Conservation (phyloP, 1,140 invertebrate species). For the Plectus sambesii region DNA sequence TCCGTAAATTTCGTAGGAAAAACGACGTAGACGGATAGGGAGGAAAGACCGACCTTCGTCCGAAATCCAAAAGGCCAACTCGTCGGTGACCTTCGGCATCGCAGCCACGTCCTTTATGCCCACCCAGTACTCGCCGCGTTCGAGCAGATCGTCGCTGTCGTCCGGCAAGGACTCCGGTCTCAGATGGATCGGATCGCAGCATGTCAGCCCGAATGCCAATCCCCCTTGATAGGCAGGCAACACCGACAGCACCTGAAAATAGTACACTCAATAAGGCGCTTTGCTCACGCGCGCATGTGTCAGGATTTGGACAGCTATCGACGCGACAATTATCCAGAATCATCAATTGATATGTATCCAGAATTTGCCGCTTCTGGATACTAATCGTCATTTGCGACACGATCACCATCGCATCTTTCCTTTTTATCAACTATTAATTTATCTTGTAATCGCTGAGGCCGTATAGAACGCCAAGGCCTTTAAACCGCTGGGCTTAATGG, state of each 20-base stretch:
- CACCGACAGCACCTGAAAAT: conserved; percentile 57
- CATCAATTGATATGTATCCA: no score
- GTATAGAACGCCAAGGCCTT: no score
- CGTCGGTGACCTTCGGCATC: conserved; percentile 68
- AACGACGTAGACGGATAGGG: conserved; percentile 13
- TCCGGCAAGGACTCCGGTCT: conserved; percentile 68
- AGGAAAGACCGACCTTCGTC: conserved; percentile 52
- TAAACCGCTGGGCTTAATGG: no score
- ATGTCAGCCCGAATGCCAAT: conserved; percentile 78
- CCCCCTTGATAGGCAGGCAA: conserved; percentile 74
- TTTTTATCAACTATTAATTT: no score
- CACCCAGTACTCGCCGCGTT: conserved; percentile 93
- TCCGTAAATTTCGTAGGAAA: neutral
- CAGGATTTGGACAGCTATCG: no score
- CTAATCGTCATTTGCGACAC: no score
- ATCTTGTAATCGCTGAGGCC: no score
- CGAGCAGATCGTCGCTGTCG: conserved; percentile 76
- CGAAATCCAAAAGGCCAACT: conserved; percentile 74
- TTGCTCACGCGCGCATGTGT: no score
- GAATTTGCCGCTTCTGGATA: no score
- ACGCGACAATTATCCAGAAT: no score
- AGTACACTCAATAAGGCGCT: conserved; percentile 9
- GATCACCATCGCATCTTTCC: no score
- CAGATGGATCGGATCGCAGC: conserved; percentile 70
- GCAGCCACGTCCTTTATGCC: conserved; percentile 80